A percentile compares a stretch with the other conserved stretches of the same genome.
Conservation (phyloP, 1,140 invertebrate genomes). For the Penaeus chinensis region DNA sequence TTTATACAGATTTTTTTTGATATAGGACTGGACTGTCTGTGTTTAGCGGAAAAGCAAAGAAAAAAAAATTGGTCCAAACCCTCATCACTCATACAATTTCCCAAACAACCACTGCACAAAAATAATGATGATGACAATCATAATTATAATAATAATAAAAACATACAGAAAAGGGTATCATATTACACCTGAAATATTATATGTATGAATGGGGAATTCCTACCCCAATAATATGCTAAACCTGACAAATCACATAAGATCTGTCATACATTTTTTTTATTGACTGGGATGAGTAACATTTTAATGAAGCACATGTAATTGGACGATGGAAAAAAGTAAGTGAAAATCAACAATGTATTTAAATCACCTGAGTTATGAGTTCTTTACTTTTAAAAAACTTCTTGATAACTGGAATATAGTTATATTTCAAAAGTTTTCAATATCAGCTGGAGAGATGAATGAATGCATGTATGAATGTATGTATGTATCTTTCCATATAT, state of each 20-base stretch:
- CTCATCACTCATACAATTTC: slow-evolving; percentile 34
- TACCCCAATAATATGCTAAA: not conserved
- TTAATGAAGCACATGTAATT: slow-evolving; percentile 6
- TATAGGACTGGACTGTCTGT: slow-evolving; percentile 5
- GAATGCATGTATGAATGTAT: no score
- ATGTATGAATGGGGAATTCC: not conserved
- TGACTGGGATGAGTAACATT: slow-evolving; percentile 9
- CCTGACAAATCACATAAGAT: not conserved
- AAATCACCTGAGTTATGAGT: slow-evolving; percentile 22
- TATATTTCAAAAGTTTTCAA: no score
- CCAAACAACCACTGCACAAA: slow-evolving; percentile 30
- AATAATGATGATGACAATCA: slow-evolving; percentile 5
- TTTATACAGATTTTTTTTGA: not conserved
- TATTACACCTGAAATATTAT: slow-evolving; percentile 11
- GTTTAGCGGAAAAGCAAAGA: slow-evolving; percentile 21
- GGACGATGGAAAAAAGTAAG: slow-evolving; percentile 15
- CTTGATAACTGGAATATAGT: slow-evolving; percentile 9
- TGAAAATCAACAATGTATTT: slow-evolving; percentile 6
- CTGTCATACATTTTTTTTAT: no score
- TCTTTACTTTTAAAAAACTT: slow-evolving; percentile 11
- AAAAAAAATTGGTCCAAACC: slow-evolving; percentile 41
- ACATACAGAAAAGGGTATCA: not conserved
- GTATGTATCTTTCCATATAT: no score
- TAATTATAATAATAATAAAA: not conserved
- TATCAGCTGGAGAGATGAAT: no score